Conservation (phyloP, 2,113 vertebrate genomes). For the Varanus salvator region DNA sequence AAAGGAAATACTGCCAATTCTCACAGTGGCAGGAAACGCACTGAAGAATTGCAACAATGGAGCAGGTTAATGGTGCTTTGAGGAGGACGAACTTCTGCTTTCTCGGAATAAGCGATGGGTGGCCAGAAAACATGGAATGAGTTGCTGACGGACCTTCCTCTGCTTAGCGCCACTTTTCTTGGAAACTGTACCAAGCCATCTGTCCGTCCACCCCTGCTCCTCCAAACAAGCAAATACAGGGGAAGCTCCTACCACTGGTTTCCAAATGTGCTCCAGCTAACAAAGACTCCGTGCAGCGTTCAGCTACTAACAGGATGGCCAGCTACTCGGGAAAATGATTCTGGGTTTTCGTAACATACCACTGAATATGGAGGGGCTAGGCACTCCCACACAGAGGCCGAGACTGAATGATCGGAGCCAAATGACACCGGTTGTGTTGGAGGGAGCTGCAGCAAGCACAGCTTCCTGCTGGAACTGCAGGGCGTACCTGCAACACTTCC, state of each 20-base stretch:
- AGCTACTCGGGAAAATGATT: background rate
- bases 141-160: background rate
- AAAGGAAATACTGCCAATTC: background rate
- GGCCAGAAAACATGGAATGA: background rate
- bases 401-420: background rate
- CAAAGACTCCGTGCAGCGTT: background rate
- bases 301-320: background rate
- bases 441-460: background rate
- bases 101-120: background rate
- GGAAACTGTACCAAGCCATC: background rate
- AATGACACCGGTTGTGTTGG: background rate
- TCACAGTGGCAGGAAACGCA: background rate
- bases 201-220: no score
- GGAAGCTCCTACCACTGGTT: background rate
- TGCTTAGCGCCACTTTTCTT: no score
- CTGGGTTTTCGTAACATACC: background rate
- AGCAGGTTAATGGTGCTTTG: background rate
- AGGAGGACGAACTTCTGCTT: background rate
- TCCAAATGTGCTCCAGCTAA: background rate
- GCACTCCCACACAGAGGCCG: background rate
- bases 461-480: no score
- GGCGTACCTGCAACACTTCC: background rate
- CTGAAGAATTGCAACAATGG: background rate
- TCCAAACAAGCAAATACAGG: background rate
- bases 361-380: background rate